phyloP scores from a whole-genome alignment of 64 coral and sea anemone genomes.

The Montipora sp. region DNA sequence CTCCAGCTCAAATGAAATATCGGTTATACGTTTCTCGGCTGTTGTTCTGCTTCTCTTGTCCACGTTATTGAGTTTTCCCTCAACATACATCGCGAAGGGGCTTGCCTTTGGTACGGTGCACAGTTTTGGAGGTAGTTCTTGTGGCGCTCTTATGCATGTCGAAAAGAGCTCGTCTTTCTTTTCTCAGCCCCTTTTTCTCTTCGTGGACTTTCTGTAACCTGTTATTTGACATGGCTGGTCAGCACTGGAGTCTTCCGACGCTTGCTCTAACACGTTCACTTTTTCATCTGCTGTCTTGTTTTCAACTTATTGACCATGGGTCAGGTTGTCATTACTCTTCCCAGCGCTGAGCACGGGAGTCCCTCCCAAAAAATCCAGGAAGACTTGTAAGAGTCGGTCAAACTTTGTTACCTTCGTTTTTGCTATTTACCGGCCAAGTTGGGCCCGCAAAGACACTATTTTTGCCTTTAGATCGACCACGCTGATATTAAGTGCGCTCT shows the following conservation, averaged over 20 bases:
- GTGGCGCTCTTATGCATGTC: no score
- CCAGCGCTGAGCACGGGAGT: constrained; percentile 20
- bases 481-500: background rate
- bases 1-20: no score
- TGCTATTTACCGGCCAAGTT: constrained; percentile 31
- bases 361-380: constrained; percentile 31
- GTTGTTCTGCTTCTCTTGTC: no score
- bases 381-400: background rate
- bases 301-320: background rate
- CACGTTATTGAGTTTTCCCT: no score
- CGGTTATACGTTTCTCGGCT: no score
- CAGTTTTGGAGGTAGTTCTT: no score
- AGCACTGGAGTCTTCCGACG: background rate
- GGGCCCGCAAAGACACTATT: background rate
- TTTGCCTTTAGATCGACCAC: constrained; percentile 38
- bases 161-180: no score
- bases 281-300: background rate
- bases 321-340: constrained; percentile 49
- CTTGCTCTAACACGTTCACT: no score
- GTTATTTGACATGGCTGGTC: background rate
- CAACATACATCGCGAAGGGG: no score
- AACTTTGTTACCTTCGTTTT: background rate
- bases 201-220: no score
- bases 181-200: no score
- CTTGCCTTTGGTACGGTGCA: no score